A percentile compares a stretch with the other conserved stretches of the same genome.
phyloP scores from a whole-genome alignment of 2,888 invertebrate genomes.

The Eremobia ochroleuca region DNA sequence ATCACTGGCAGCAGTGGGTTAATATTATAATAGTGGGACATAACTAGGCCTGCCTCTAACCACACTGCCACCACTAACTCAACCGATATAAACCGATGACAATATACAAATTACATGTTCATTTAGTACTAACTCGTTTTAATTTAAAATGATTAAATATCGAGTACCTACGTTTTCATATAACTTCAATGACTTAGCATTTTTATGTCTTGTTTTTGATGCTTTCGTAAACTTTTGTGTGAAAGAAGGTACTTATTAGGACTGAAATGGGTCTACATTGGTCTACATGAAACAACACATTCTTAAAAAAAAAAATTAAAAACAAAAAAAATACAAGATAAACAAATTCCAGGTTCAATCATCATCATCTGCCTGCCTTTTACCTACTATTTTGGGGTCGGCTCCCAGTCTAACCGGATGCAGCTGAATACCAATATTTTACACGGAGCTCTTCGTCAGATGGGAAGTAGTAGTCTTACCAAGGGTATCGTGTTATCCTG shows the following conservation, averaged over 20 bases:
- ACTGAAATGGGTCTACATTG: neutral
- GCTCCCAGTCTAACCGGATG: too few species aligned
- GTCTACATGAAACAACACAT: neutral
- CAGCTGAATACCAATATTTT: neutral
- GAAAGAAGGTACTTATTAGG: neutral
- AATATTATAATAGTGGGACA: neutral
- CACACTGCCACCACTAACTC: slow-evolving; percentile 9
- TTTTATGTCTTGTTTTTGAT: neutral
- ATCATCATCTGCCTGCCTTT: too few species aligned
- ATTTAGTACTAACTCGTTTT: neutral
- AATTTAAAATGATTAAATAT: neutral
- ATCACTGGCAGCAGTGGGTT: neutral
- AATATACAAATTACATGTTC: neutral
- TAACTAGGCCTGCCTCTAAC: neutral
- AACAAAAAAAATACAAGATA: neutral
- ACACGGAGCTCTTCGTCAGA: too few species aligned
- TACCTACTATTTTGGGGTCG: too few species aligned
- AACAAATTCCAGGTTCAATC: neutral
- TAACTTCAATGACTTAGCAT: too few species aligned
- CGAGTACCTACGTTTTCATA: neutral
- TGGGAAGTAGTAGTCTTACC: too few species aligned
- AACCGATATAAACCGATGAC: neutral
- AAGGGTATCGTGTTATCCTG: too few species aligned
- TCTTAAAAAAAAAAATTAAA: neutral
- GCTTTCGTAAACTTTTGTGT: neutral